Conservation (phyloP, 2,797 vertebrate species). For the Arnoldichthys spilopterus region DNA sequence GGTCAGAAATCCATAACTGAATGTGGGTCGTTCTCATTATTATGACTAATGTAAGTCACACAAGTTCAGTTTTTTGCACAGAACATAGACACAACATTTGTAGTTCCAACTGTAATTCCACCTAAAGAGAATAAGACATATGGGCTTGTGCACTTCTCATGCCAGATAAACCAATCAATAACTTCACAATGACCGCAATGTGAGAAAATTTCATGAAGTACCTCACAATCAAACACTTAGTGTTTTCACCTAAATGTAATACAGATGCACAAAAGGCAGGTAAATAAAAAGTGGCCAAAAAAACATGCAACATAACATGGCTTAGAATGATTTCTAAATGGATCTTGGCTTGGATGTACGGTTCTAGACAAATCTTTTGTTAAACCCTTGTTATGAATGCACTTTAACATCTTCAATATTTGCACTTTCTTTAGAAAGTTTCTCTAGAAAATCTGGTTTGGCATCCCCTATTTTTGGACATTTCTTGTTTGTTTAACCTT, state of each 20-base stretch:
- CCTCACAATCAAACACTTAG: conserved; percentile 54
- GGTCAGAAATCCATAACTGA: conserved; percentile 8
- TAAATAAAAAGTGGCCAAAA: too few relatives aligned
- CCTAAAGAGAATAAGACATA: conserved; percentile 57
- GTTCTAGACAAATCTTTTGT: too few relatives aligned
- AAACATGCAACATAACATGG: too few relatives aligned
- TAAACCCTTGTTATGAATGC: too few relatives aligned
- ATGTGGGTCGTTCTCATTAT: neutral
- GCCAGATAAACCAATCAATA: too few relatives aligned
- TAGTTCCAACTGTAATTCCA: conserved; percentile 70
- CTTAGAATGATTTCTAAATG: too few relatives aligned
- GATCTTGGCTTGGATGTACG: too few relatives aligned
- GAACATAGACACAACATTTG: conserved; percentile 61
- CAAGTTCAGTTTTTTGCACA: too few relatives aligned
- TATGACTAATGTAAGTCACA: conserved; percentile 17
- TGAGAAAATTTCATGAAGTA: neutral
- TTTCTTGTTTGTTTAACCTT: neutral
- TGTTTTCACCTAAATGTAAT: neutral
- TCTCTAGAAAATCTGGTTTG: neutral
- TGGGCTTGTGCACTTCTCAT: neutral
- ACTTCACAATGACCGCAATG: neutral
- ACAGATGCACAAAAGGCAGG: too few relatives aligned
- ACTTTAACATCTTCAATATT: too few relatives aligned
- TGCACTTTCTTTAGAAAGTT: neutral
- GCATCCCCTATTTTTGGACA: neutral